Conservation (phyloP, 1,140 invertebrate genomes). For the Scaptomyza hsui region DNA sequence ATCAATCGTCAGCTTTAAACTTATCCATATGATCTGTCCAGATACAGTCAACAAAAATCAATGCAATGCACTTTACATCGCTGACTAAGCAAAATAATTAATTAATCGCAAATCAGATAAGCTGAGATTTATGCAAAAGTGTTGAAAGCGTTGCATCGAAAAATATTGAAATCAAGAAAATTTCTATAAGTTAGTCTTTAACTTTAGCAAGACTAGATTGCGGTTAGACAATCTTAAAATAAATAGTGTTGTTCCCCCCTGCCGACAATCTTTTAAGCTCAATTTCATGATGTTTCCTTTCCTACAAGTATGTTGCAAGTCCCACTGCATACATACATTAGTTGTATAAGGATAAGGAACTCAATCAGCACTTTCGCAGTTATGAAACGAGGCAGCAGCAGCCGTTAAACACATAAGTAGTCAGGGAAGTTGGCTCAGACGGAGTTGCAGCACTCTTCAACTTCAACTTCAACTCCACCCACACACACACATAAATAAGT, state of each 20-base stretch:
- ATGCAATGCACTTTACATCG: slow-evolving; percentile 37
- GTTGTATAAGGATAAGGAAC: slow-evolving; percentile 31
- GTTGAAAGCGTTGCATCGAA: background rate
- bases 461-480: slow-evolving; percentile 32
- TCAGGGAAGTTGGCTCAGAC: slow-evolving; percentile 18
- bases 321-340: background rate
- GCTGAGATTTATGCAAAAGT: slow-evolving; percentile 14
- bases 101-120: slow-evolving; percentile 41
- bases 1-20: slow-evolving; percentile 11
- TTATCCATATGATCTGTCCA: slow-evolving; percentile 21
- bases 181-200: too few relatives aligned
- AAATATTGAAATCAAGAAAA: background rate
- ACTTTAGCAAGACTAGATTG: background rate
- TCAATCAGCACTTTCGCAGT: slow-evolving; percentile 48
- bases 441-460: slow-evolving; percentile 20
- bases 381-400: slow-evolving; percentile 29
- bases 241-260: background rate
- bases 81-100: slow-evolving; percentile 52
- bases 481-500: slow-evolving; percentile 24
- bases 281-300: slow-evolving; percentile 27
- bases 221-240: background rate
- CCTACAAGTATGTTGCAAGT: slow-evolving; percentile 12
- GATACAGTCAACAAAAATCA: slow-evolving; percentile 43
- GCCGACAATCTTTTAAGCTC: slow-evolving; percentile 21
- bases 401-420: slow-evolving; percentile 19